Percentiles rank a stretch among this genome's conserved stretches.
Conservation (phyloP, 1,140 invertebrate genomes). For the Conus ventricosus region DNA sequence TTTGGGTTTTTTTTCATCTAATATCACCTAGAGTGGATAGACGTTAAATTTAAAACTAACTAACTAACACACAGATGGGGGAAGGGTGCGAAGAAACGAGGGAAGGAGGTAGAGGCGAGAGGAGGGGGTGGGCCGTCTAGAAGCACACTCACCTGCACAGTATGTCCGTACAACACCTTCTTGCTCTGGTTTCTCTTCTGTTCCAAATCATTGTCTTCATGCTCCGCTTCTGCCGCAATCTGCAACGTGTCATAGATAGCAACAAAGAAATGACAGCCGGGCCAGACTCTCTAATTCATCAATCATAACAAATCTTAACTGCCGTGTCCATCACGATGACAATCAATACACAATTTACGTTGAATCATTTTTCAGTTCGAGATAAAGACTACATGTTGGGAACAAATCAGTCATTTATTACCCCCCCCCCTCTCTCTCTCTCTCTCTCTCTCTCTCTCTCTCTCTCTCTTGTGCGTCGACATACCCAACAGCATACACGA, state of each 20-base stretch:
- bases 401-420: not conserved
- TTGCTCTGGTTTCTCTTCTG: slow-evolving; percentile 68
- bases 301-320: not conserved
- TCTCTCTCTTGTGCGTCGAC: no score
- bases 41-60: no score
- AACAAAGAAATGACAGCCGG: not conserved
- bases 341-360: not conserved
- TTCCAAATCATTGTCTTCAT: slow-evolving; percentile 70
- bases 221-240: slow-evolving; percentile 68
- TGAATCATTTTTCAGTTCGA: no score
- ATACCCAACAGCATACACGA: not conserved
- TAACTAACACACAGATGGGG: no score
- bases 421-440: not conserved
- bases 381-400: not conserved
- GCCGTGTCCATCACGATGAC: not conserved
- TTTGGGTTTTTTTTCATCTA: no score
- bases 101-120: no score
- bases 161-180: slow-evolving; percentile 71
- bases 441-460: not conserved
- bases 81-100: not conserved
- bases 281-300: not conserved
- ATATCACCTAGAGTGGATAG: no score
- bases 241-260: slow-evolving; percentile 40
- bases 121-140: no score
- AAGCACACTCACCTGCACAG: slow-evolving; percentile 60